Base-by-base conservation (phyloP, 2,797 vertebrate species). In the Pipistrellus pipistrellus region DNA sequence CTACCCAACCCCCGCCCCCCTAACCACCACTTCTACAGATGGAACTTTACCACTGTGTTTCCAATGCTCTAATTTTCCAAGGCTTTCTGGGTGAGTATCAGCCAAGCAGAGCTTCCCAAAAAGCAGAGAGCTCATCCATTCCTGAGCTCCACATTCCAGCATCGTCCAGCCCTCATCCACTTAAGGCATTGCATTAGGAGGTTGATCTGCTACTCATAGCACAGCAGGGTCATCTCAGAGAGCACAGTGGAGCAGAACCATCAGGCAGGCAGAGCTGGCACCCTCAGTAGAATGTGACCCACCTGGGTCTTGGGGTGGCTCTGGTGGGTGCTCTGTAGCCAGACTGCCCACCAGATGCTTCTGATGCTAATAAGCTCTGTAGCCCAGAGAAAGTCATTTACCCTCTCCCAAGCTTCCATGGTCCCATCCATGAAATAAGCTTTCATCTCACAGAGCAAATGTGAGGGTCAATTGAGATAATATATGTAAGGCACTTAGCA, bases 251-350 rank as follows among this genome's bases (percentile, higher is more conserved):
- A 20, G 44, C 13, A 80, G 80, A 57, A 8, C 4, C 23, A 2
- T 9, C 2, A 62, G 32, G 27, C 14, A 2, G 46, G 6, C 9
- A 30, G 6, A 20, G 11, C 25, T 1, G n/a, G 8, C 0, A 0
- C 11, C 32, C 59, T 73, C 27, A 30, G 35, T 3, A 64, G 23
- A 64, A 13, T 35, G 44, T 30, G 20, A 10, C 11, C 20, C 73
- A 23, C 17, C 1, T 4, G 44, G 41, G 80, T 35, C 15, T 48
- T 17, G 8, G 6, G 38, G 23, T 66, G 57, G 8, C 30, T 13
- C 0, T 0, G 0, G 13, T 6, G 20, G 62, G n/a, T 0, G 0
- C 27, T 64, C 41, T 41, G 41, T 73, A 44, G 35, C 25, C 35
- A 25, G 41, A 15, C 15, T 4, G n/a, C 8, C 35, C 53, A 30